Conservation (phyloP, 2,113 vertebrate species). For the Anoura caudifer region DNA sequence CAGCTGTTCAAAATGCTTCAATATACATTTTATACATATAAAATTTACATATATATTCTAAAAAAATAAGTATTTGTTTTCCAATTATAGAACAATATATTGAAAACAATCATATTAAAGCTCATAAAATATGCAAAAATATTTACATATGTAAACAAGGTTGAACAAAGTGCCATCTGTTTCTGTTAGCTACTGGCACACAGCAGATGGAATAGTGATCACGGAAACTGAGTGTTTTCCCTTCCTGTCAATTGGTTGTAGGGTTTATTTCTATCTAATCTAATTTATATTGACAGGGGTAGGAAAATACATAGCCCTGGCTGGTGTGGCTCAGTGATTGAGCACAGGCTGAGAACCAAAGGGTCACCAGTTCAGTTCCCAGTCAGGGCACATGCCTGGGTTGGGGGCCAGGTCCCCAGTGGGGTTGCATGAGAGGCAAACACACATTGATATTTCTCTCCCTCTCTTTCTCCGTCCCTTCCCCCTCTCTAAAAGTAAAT, state of each 20-base stretch:
- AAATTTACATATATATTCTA: background rate
- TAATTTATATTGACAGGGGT: conserved; percentile 41
- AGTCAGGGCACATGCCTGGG: too few relatives aligned
- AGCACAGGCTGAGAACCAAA: too few relatives aligned
- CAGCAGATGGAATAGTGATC: conserved; percentile 82
- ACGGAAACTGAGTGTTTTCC: conserved; percentile 81
- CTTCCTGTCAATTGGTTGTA: conserved; percentile 77
- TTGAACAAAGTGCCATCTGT: conserved; percentile 87
- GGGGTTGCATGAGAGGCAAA: too few relatives aligned
- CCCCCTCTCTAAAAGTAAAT: too few relatives aligned
- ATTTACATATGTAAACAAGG: conserved; percentile 85
- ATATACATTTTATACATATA: background rate
- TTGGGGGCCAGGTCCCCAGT: too few relatives aligned
- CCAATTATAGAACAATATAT: conserved; percentile 53
- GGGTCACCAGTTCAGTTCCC: too few relatives aligned
- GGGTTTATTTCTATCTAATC: conserved; percentile 62
- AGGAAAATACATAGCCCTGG: background rate
- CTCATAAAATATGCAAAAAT: conserved; percentile 72
- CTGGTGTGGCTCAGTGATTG: too few relatives aligned
- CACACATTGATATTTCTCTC: too few relatives aligned
- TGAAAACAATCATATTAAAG: conserved; percentile 64
- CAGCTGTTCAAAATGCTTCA: background rate
- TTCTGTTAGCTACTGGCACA: conserved; percentile 76
- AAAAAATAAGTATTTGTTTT: conserved; percentile 29
- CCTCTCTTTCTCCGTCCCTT: too few relatives aligned